A percentile compares a stretch with the other conserved stretches of the same genome.
Evolutionary conservation across 2,113 vertebrate genomes (phyloP).

Genomic region (Galbula dea): DNA sequence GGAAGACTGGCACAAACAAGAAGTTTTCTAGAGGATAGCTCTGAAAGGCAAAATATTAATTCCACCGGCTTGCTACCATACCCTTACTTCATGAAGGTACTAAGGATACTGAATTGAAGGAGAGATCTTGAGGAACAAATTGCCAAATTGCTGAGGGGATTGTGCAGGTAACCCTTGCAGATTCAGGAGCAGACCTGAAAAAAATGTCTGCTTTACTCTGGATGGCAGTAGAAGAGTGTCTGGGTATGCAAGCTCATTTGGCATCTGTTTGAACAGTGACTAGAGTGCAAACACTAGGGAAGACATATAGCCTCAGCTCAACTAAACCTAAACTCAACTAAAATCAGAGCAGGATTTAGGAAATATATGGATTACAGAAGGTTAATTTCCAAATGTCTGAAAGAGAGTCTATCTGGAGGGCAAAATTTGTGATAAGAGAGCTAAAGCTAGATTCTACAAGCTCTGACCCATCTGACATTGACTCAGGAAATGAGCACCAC

Average conservation of each 20-base stretch:
- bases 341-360: neutral
- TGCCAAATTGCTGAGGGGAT: neutral
- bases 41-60: neutral
- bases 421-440: neutral
- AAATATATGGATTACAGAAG: neutral
- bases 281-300: neutral
- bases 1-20: neutral
- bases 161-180: neutral
- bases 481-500: neutral
- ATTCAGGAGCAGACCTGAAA: neutral
- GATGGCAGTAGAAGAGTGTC: neutral
- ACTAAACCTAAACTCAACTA: neutral
- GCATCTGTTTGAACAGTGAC: neutral
- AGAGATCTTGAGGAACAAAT: neutral
- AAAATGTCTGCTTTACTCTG: neutral
- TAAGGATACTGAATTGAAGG: neutral
- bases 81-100: neutral
- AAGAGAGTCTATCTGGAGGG: neutral
- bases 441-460: neutral
- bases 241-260: neutral
- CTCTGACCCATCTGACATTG: slow-evolving; percentile 33
- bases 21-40: neutral
- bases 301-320: neutral
- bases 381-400: neutral
- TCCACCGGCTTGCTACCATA: neutral